Conservation (phyloP, 2,797 vertebrate species). For the Falco rusticolus region DNA sequence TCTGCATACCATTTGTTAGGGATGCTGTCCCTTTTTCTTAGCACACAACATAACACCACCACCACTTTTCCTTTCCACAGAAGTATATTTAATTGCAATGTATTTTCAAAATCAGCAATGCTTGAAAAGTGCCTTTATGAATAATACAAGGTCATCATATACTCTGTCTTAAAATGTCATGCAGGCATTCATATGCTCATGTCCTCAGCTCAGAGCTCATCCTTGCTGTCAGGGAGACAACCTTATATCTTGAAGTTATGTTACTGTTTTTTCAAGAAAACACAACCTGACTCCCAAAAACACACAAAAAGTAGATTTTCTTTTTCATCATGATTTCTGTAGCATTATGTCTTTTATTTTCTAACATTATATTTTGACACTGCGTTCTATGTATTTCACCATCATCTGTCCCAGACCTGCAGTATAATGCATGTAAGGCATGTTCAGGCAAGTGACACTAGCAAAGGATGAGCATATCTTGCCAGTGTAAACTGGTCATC, state of each 20-base stretch:
- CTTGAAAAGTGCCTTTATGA: constrained; percentile 25
- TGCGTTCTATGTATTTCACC: neutral
- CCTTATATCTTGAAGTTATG: constrained; percentile 7
- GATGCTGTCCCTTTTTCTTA: constrained; percentile 56
- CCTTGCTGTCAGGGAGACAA: constrained; percentile 34
- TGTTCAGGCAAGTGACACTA: neutral
- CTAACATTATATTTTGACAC: neutral
- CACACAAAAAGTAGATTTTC: constrained; percentile 12
- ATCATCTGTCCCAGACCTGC: neutral
- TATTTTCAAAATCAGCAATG: constrained; percentile 10
- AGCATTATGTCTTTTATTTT: neutral
- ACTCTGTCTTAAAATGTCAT: constrained; percentile 25
- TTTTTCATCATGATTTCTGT: neutral
- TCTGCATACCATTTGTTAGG: constrained; percentile 73
- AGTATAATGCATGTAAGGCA: neutral
- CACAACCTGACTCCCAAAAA: neutral
- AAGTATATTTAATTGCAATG: constrained; percentile 16
- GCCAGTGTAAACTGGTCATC: neutral
- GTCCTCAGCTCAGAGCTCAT: constrained; percentile 4
- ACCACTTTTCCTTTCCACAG: neutral
- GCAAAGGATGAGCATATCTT: neutral
- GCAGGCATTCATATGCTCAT: neutral
- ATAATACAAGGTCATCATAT: neutral
- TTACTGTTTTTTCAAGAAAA: neutral
- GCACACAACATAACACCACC: neutral